A percentile compares a stretch with the other conserved stretches of the same genome.
Conservation (phyloP, 2,797 vertebrate species). For the Apodemus agrarius region DNA sequence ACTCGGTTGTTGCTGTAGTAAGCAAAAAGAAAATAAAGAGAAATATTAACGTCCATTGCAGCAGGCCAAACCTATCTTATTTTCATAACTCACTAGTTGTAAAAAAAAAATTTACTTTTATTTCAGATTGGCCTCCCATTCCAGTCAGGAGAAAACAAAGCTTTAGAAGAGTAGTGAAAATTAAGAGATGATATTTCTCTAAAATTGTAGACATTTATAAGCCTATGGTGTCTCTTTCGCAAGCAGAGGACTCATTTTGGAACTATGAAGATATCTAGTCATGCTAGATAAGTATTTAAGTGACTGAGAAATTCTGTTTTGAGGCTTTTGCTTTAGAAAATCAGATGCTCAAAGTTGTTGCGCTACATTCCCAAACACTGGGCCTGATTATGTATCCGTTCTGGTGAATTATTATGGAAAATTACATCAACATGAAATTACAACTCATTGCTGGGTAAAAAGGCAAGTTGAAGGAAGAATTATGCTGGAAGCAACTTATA, state of each 20-base stretch:
- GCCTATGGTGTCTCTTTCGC: background rate
- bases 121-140: slow-evolving; percentile 12
- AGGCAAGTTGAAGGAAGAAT: background rate
- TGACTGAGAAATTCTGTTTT: background rate
- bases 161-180: background rate
- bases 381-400: background rate
- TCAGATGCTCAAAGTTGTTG: background rate
- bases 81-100: slow-evolving; percentile 42
- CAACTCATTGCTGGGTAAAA: background rate
- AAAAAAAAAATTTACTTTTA: slow-evolving; percentile 24
- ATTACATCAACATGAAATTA: background rate
- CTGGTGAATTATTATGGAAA: background rate
- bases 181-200: slow-evolving; percentile 41
- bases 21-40: background rate
- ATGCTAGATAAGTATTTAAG: background rate
- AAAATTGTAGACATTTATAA: background rate
- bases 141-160: slow-evolving; percentile 38
- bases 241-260: background rate
- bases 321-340: slow-evolving; percentile 20
- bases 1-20: background rate
- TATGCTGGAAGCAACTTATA: background rate
- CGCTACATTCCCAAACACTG: background rate
- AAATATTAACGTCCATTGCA: slow-evolving; percentile 7
- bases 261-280: background rate
- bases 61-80: slow-evolving; percentile 43